phyloP scores from a whole-genome alignment of 1,140 invertebrate species.

The Ladona fulva region DNA sequence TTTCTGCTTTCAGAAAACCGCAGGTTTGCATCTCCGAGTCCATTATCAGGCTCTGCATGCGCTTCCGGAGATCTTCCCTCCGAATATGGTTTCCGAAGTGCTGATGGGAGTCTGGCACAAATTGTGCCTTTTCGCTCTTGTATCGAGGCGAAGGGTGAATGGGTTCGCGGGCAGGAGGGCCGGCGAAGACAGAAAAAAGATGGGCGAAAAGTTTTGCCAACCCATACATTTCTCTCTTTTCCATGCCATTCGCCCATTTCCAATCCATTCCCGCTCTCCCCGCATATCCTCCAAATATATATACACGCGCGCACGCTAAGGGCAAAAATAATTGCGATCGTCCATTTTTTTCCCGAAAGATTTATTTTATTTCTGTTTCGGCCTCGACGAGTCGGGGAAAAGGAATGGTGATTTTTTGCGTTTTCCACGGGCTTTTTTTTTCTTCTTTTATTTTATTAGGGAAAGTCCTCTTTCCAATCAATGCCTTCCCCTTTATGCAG shows the following conservation, averaged over 20 bases:
- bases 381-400: too few relatives aligned
- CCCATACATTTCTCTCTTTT: too few relatives aligned
- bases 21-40: not conserved
- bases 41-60: not conserved
- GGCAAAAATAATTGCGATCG: too few relatives aligned
- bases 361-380: too few relatives aligned
- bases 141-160: not conserved
- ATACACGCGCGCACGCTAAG: too few relatives aligned
- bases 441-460: not conserved
- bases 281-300: too few relatives aligned
- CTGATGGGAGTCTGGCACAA: not conserved
- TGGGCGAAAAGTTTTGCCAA: not conserved
- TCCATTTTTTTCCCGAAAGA: too few relatives aligned
- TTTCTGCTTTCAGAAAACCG: not conserved
- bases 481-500: not conserved
- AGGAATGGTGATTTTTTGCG: too few relatives aligned
- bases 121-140: too few relatives aligned
- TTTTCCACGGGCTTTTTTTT: too few relatives aligned
- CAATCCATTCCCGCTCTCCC: too few relatives aligned
- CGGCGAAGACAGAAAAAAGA: not conserved
- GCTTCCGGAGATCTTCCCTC: not conserved
- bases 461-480: not conserved
- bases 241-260: too few relatives aligned
- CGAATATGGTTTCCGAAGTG: not conserved
- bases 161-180: not conserved